Evolutionary conservation across 2,888 invertebrate genomes (phyloP), one percentile per base, ranked within the genome.

Genomic region (Thumatha senex): DNA sequence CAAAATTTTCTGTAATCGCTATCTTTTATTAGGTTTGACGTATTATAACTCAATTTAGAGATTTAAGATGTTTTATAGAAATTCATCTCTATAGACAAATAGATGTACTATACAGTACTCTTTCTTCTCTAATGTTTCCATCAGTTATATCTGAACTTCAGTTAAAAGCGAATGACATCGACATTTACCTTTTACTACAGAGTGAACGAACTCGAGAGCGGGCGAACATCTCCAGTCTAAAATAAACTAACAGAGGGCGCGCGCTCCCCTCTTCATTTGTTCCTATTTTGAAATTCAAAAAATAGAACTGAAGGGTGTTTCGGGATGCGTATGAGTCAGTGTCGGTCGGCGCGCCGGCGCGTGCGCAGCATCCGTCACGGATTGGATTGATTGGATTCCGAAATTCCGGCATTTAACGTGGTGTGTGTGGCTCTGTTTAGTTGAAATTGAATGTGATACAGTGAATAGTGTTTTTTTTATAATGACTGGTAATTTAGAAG

Each of bases 211-310:
- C 89, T 63, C 66, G 60, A 66, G 57, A 55, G 55, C 48, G 42
- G 54, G 48, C 62, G 59, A 60, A 53, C 50, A 40, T 45, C 76
- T 84, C 75, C 79, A 78, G 76, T 80, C 81, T 80, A 86, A 78
- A 85, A 82, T 87, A 82, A 74, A 76, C 70, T 72, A 74, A 70
- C 81, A 71, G 86, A 86, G 88, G 89, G 89, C 88, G 86, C 84
- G 78, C 81, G 84, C 83, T 86, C 86, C 88, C 86, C 84, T 76
- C 86, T 89, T 84, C 88, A 89, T 90, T 91, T 90, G 89, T 90
- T 91, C 86, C 85, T 89, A 84, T 90, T 89, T 84, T 79, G 81
- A 82, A 83, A 74, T 83, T 89, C 89, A 82, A 89, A 89, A 84
- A 82, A 83, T 87, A 87, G 87, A 86, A 78, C 71, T 66, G 84